A percentile compares a stretch with the other conserved stretches of the same genome.
These are phyloP conservation scores for Gonioctena quinquepunctata DNA, from an alignment of 1,140 invertebrate genomes.

Conservation along the genomic window DNA sequence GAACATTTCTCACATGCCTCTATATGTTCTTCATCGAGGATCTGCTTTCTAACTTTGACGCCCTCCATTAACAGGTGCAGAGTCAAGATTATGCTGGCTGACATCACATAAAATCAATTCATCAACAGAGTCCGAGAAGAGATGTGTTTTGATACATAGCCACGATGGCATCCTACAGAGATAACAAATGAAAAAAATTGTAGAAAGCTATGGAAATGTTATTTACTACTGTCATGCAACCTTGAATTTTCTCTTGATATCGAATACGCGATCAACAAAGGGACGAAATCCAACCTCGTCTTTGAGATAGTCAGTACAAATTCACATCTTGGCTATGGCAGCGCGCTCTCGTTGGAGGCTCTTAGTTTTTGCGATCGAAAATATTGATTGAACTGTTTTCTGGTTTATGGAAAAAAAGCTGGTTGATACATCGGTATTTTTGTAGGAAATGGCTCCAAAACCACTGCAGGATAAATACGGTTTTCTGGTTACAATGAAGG, in stretches of 20 bases:
- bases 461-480: background rate
- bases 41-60: conserved; percentile 65
- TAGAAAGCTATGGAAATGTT: too few species aligned
- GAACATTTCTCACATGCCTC: conserved; percentile 49
- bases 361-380: conserved; percentile 88
- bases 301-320: conserved; percentile 90
- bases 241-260: conserved; percentile 90
- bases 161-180: conserved; percentile 78
- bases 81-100: conserved; percentile 74
- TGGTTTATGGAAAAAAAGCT: conserved; percentile 25
- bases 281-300: conserved; percentile 92
- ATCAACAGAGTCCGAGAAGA: conserved; percentile 73
- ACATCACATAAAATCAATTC: conserved; percentile 74
- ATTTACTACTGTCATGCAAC: conserved; percentile 72
- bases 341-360: conserved; percentile 79
- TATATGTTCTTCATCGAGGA: conserved; percentile 87
- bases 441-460: too few species aligned
- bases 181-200: background rate
- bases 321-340: conserved; percentile 71
- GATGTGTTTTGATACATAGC: conserved; percentile 87
- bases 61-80: conserved; percentile 69
- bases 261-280: conserved; percentile 90
- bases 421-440: conserved; percentile 16
- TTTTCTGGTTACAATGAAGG: background rate
- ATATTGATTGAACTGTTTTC: conserved; percentile 62